Percentiles rank a stretch among this genome's conserved stretches.
phyloP scores from a whole-genome alignment of 2,888 invertebrate genomes.

The Parthenolecanium corni region DNA sequence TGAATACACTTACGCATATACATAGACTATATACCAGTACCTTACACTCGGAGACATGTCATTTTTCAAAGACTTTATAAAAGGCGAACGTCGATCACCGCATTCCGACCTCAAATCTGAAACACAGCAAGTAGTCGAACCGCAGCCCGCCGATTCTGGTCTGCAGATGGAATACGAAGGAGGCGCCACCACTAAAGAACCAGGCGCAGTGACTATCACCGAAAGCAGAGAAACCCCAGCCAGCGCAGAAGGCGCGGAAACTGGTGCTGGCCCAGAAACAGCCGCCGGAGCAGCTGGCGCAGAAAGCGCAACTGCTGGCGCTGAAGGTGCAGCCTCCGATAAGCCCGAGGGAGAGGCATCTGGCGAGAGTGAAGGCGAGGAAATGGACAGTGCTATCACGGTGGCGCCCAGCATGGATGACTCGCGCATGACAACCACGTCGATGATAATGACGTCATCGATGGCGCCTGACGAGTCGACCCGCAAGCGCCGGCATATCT shows the following conservation, averaged over 20 bases:
- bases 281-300: not conserved
- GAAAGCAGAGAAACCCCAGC: no score
- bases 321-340: not conserved
- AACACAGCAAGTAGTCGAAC: not conserved
- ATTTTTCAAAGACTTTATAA: not conserved
- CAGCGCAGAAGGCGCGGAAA: no score
- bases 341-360: not conserved
- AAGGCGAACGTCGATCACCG: not conserved
- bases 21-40: not conserved
- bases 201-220: not conserved
- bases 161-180: not conserved
- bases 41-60: not conserved
- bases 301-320: not conserved
- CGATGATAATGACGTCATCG: not conserved
- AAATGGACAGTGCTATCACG: not conserved
- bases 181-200: not conserved
- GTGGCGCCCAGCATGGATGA: not conserved
- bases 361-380: not conserved
- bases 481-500: not conserved
- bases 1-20: no score
- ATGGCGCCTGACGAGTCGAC: not conserved
- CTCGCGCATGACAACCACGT: not conserved
- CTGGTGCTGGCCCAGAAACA: not conserved
- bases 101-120: not conserved
- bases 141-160: not conserved